Evolutionary conservation across 2,888 invertebrate species (phyloP).

Genomic region (Agrotis exclamationis): DNA sequence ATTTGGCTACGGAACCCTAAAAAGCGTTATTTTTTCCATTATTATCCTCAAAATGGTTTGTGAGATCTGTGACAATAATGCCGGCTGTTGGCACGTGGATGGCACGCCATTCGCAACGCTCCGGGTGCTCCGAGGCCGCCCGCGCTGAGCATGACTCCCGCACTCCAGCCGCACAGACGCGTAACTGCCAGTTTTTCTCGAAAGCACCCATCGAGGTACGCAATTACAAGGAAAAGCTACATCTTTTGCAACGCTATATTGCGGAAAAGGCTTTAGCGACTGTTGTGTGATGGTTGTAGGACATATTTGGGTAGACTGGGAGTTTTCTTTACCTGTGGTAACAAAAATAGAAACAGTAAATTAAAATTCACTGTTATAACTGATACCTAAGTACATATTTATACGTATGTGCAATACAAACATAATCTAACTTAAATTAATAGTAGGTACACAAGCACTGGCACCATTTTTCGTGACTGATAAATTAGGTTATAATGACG

Average conservation of each 20-base stretch:
- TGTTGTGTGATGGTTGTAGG: slow-evolving; percentile 14
- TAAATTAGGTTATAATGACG: no score
- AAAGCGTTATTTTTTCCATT: not conserved
- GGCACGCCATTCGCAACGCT: slow-evolving; percentile 62
- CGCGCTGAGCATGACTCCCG: not conserved
- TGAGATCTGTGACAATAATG: slow-evolving; percentile 42
- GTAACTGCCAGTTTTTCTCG: slow-evolving; percentile 58
- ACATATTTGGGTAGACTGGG: not conserved
- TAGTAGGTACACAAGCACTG: not conserved
- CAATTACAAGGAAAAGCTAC: slow-evolving; percentile 65
- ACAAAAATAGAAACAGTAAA: not conserved
- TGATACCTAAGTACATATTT: no score
- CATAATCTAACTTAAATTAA: not conserved
- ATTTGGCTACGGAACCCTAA: no score
- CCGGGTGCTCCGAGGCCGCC: slow-evolving; percentile 37
- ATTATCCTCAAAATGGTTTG: slow-evolving; percentile 11
- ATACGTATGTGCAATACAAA: no score
- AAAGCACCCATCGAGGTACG: slow-evolving; percentile 67
- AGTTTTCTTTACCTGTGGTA: not conserved
- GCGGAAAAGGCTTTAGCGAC: slow-evolving; percentile 7
- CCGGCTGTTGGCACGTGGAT: slow-evolving; percentile 51
- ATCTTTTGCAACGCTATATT: slow-evolving; percentile 27
- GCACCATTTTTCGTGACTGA: not conserved
- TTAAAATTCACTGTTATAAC: no score
- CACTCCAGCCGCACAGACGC: slow-evolving; percentile 29